A percentile compares a stretch with the other conserved stretches of the same genome.
These are phyloP conservation scores for Musca domestica DNA, from an alignment of 1,140 invertebrate genomes.

Conservation along the genomic window DNA sequence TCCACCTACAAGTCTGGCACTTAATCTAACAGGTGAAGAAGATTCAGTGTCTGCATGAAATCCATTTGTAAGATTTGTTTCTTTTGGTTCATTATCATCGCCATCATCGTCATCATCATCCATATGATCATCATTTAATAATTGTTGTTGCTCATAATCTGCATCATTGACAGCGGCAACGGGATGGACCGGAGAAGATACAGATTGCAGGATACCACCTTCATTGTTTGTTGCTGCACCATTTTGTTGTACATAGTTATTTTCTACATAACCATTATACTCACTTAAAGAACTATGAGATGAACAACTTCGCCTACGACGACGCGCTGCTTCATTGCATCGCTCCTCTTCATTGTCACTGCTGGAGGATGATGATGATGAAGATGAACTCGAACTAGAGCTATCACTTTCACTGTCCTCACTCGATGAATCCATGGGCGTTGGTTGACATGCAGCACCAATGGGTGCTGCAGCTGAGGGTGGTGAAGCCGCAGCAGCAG, in stretches of 20 bases:
- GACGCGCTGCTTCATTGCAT: not conserved
- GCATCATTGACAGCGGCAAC: not conserved
- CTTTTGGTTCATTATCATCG: not conserved
- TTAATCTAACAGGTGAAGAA: too few species aligned
- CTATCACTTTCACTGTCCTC: slow-evolving; percentile 53
- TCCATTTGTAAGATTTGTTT: too few species aligned
- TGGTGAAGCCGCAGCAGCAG: slow-evolving; percentile 44
- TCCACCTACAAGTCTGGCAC: too few species aligned
- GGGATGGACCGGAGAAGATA: not conserved
- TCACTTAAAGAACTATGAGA: slow-evolving; percentile 27
- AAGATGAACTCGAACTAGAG: slow-evolving; percentile 45
- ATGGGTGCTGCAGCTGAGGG: slow-evolving; percentile 46
- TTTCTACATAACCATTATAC: slow-evolving; percentile 24
- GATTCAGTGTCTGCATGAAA: too few species aligned
- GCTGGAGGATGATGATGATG: slow-evolving; percentile 36
- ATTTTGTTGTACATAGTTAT: slow-evolving; percentile 23
- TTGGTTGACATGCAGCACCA: slow-evolving; percentile 40
- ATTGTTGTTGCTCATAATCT: slow-evolving; percentile 6
- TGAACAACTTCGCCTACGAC: slow-evolving; percentile 23
- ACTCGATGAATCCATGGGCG: slow-evolving; percentile 49
- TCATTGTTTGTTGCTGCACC: not conserved
- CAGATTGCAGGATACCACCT: not conserved
- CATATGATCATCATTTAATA: slow-evolving; percentile 16
- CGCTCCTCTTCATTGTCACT: not conserved
- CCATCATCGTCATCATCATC: slow-evolving; percentile 2